phyloP scores from a whole-genome alignment of 2,888 invertebrate species.

The Polymixis flavicincta region DNA sequence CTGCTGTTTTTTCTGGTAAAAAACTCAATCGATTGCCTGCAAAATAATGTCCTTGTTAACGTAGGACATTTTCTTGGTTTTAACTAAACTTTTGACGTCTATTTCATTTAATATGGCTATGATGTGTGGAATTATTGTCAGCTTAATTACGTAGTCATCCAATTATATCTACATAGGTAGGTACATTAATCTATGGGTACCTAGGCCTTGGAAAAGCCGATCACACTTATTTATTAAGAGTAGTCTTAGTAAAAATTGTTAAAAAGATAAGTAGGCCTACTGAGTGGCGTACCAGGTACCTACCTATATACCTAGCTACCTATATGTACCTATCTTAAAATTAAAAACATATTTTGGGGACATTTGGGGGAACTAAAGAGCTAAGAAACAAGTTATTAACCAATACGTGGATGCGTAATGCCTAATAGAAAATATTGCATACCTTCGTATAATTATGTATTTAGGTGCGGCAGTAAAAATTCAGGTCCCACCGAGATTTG shows the following conservation, averaged over 20 bases:
- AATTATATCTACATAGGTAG: neutral
- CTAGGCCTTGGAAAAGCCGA: neutral
- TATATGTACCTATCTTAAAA: neutral
- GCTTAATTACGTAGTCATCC: neutral
- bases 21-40: neutral
- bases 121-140: neutral
- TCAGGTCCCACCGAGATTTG: slow-evolving; percentile 94
- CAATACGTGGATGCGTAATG: no score
- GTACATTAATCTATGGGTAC: no score
- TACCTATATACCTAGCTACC: neutral
- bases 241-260: neutral
- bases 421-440: neutral
- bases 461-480: slow-evolving; percentile 50
- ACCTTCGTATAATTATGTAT: no score
- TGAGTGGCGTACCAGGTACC: neutral
- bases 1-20: neutral
- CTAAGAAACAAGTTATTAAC: neutral
- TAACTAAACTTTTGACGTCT: neutral
- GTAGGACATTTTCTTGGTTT: neutral
- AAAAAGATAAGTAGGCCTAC: neutral
- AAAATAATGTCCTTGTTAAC: neutral
- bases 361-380: neutral
- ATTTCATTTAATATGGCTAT: neutral
- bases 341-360: neutral
- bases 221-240: neutral